Conservation (phyloP, 1,140 invertebrate species). For the Dreissena polymorpha region DNA sequence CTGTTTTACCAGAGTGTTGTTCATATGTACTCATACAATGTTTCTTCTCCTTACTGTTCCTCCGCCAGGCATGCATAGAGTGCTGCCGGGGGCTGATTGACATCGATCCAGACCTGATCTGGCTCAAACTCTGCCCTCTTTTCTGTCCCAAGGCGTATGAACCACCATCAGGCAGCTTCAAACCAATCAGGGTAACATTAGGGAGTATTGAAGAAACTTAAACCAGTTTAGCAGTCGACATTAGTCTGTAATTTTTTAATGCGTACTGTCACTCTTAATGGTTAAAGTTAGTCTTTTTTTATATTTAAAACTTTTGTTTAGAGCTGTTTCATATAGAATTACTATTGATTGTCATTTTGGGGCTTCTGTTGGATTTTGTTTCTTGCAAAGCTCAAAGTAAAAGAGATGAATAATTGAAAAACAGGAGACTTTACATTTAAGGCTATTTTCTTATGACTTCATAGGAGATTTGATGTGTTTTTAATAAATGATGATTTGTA, state of each 20-base stretch:
- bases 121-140: conserved; percentile 60
- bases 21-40: too few relatives aligned
- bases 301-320: background rate
- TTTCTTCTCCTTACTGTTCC: too few relatives aligned
- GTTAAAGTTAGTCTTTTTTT: background rate
- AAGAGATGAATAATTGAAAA: too few relatives aligned
- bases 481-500: too few relatives aligned
- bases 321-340: background rate
- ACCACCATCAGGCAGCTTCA: conserved; percentile 55
- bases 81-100: conserved; percentile 55
- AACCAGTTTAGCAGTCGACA: background rate
- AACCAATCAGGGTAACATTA: conserved; percentile 41
- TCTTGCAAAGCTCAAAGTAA: background rate
- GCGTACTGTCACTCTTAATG: background rate
- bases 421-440: too few relatives aligned
- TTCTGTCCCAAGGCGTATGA: conserved; percentile 54
- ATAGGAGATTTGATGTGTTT: too few relatives aligned
- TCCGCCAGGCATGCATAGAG: conserved; percentile 56
- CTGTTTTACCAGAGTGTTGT: too few relatives aligned
- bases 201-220: background rate
- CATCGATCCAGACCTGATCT: conserved; percentile 62
- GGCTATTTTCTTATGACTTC: too few relatives aligned
- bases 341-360: too few relatives aligned
- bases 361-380: background rate
- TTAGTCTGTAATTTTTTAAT: background rate